Base-by-base conservation (phyloP, 1,140 invertebrate genomes). In the Nymphalis io region DNA sequence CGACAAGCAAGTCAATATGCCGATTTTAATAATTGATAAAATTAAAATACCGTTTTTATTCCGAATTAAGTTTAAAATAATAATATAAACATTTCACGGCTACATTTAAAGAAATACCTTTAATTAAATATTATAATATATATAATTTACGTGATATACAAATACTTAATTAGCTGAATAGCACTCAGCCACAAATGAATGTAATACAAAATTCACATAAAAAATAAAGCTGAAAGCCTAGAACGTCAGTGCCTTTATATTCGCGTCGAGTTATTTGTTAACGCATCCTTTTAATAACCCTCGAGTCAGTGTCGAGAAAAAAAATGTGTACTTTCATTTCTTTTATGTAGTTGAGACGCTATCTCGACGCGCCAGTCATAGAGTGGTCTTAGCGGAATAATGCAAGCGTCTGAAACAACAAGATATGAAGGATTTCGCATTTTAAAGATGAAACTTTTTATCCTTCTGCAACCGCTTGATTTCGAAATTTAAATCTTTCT, bases 381-480 rank as follows among this genome's bases (percentile, higher is more conserved):
- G 51, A 64, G 62, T 64, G 33, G 48, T 64, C 62, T 64, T 64
- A 64, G 62, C 51, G 62, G 62, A 51, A 64, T 64, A 64, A 64
- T 64, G 62, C 62, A 64, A 64, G 62, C 51, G 51, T 64, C 38
- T 64, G 62, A 55, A 64, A 64, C 62, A 64, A 64, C 62, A 64
- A 64, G 62, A 64, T 64, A 64, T 64, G 62, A 64, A 64, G 62
- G 51, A 64, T 64, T 64, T 64, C 39, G 62, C 48, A 64, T 64
- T 64, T 64, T 57, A 64, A 64, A 64, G 51, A 51, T 46, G 38
- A 40, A 64, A 64, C 62, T 57, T 64, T 64, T 64, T 57, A 39
- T 42, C 20, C 51, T 42, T 23, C 48, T 42, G 62, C 51, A 64
- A 55, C 62, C 62, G 11, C 48, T 3, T 42, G 51, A 64, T 64